Evolutionary conservation across 2,113 vertebrate genomes (phyloP).

Genomic region (Dunckerocampus dactyliophorus): DNA sequence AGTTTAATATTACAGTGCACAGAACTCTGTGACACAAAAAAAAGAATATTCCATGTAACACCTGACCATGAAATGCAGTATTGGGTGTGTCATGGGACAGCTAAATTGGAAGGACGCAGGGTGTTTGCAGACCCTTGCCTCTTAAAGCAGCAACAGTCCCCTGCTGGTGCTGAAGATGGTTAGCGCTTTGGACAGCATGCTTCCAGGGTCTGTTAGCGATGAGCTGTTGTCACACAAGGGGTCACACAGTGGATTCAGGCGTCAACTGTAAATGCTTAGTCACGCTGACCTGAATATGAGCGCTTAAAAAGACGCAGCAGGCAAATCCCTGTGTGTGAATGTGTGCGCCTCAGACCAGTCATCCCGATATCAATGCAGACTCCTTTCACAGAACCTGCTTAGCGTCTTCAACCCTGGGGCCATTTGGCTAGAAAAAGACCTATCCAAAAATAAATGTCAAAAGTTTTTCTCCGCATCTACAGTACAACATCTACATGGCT

Average conservation of each 20-base stretch:
- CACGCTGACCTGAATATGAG: conserved; percentile 12
- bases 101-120: background rate
- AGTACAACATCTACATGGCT: too few relatives aligned
- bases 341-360: background rate
- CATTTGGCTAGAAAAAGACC: too few relatives aligned
- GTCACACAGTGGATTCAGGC: conserved; percentile 13
- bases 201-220: conserved; percentile 2
- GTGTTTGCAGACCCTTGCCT: background rate
- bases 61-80: background rate
- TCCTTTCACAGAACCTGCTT: too few relatives aligned
- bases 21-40: too few relatives aligned
- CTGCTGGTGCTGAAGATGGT: conserved; percentile 8
- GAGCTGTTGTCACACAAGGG: background rate
- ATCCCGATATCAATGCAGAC: background rate
- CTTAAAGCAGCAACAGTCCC: background rate
- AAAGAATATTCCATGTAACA: background rate
- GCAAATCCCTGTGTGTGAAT: background rate
- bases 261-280: conserved; percentile 13
- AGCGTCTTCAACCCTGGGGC: too few relatives aligned
- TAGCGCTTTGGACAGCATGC: background rate
- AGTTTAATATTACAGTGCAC: too few relatives aligned
- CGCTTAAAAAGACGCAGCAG: background rate
- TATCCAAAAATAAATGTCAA: too few relatives aligned
- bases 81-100: too few relatives aligned
- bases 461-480: too few relatives aligned